A percentile compares a stretch with the other conserved stretches of the same genome.
These are phyloP conservation scores for Myotis planiceps DNA, from an alignment of 2,797 vertebrate genomes.

Conservation along the genomic window DNA sequence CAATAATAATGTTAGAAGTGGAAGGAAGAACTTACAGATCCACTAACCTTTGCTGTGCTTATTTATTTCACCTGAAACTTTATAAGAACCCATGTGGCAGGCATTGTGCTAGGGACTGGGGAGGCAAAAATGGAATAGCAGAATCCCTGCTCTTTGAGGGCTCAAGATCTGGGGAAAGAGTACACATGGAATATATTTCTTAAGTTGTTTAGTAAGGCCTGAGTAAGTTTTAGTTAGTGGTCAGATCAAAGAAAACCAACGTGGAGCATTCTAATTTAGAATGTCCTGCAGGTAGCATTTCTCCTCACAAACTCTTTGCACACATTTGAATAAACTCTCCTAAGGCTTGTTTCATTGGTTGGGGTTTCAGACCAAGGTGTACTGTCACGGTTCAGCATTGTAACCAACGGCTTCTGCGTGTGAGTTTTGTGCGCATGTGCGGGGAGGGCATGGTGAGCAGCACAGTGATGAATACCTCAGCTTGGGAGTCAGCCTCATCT, in stretches of 20 bases:
- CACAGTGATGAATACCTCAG: neutral
- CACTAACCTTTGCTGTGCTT: neutral
- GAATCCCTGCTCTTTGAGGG: neutral
- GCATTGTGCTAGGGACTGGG: neutral
- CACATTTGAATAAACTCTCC: neutral
- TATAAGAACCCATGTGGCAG: neutral
- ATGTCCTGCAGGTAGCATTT: neutral
- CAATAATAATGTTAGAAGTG: neutral
- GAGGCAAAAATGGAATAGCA: neutral
- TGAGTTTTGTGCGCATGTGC: neutral
- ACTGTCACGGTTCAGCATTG: neutral
- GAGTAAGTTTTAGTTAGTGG: neutral
- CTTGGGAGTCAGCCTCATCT: neutral
- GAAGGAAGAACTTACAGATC: neutral
- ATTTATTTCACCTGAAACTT: neutral
- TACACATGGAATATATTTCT: neutral
- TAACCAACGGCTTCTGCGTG: neutral
- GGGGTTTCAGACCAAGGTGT: neutral
- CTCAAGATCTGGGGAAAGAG: neutral
- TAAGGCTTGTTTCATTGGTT: neutral
- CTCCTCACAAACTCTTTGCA: neutral
- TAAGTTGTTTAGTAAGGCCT: neutral
- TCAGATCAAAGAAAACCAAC: neutral
- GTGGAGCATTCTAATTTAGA: neutral
- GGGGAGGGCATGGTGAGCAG: neutral